These are phyloP conservation scores for Rhynchomys soricoides DNA, from an alignment of 2,113 vertebrate genomes.

Conservation along the genomic window DNA sequence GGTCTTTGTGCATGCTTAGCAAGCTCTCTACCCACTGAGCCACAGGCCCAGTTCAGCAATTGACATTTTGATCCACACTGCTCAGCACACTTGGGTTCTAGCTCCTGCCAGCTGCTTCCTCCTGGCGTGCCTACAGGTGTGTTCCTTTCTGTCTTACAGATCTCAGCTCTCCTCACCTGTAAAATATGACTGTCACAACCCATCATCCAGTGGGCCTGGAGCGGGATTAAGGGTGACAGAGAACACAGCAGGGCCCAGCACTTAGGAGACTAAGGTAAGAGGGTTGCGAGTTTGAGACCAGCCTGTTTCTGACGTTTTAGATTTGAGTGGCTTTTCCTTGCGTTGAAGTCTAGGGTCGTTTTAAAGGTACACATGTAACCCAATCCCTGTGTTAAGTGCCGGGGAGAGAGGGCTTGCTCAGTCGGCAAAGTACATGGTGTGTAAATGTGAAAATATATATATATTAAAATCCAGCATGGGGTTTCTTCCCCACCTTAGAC, in stretches of 20 bases:
- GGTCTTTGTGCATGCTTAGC: not conserved
- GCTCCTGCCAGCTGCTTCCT: not conserved
- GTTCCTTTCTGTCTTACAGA: not conserved
- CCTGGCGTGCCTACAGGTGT: rapidly evolving
- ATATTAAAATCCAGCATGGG: too few species aligned
- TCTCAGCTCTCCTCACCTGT: not conserved
- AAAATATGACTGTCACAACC: not conserved
- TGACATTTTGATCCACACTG: not conserved
- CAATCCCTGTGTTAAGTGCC: not conserved
- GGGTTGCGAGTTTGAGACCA: not conserved
- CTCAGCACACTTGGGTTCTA: not conserved
- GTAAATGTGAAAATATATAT: too few species aligned
- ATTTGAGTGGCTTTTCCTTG: not conserved
- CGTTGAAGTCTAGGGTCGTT: rapidly evolving
- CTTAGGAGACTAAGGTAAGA: not conserved
- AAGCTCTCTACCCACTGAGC: not conserved
- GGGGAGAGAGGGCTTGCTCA: not conserved
- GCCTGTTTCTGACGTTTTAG: not conserved
- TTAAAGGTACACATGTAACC: not conserved
- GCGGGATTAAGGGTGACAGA: too few species aligned
- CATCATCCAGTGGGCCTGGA: not conserved
- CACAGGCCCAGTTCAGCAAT: not conserved
- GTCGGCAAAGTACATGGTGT: not conserved
- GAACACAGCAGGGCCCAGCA: not conserved
- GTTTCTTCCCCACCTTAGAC: too few species aligned